These are phyloP conservation scores for Ammospiza caudacuta DNA, from an alignment of 2,113 vertebrate genomes.

Conservation along the genomic window DNA sequence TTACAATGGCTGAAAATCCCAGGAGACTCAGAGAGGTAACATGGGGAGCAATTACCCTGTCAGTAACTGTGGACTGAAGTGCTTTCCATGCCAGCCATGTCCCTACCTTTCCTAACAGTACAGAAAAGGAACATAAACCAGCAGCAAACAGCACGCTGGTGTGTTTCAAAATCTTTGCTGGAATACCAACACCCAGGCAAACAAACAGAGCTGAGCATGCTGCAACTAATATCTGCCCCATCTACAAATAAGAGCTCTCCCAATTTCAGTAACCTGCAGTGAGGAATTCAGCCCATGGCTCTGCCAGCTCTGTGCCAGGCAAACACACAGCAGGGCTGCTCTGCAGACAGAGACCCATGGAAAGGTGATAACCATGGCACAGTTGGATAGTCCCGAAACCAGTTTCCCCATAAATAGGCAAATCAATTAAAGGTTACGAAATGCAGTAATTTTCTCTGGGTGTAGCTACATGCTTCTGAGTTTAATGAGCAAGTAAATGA, in stretches of 20 bases:
- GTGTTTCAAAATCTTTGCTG: conserved; percentile 32
- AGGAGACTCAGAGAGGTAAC: neutral
- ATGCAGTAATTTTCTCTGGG: conserved; percentile 64
- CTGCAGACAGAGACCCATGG: neutral
- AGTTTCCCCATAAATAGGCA: conserved; percentile 61
- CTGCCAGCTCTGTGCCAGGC: neutral
- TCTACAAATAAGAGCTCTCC: conserved; percentile 26
- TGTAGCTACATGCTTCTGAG: conserved; percentile 57
- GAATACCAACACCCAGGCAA: conserved; percentile 46
- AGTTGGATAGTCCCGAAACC: conserved; percentile 53
- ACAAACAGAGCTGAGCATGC: conserved; percentile 40
- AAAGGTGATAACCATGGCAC: neutral
- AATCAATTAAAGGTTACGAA: conserved; percentile 66
- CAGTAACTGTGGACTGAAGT: neutral
- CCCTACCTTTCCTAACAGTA: neutral
- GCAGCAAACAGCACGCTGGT: neutral
- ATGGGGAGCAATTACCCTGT: neutral
- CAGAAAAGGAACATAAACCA: neutral
- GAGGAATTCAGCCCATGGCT: neutral
- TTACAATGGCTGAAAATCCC: neutral
- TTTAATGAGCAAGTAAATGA: conserved; percentile 61
- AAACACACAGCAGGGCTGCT: neutral
- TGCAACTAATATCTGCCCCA: conserved; percentile 12
- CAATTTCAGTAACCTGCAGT: neutral
- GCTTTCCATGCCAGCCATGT: neutral